phyloP scores from a whole-genome alignment of 2,113 vertebrate species.

The Engraulis encrasicolus region DNA sequence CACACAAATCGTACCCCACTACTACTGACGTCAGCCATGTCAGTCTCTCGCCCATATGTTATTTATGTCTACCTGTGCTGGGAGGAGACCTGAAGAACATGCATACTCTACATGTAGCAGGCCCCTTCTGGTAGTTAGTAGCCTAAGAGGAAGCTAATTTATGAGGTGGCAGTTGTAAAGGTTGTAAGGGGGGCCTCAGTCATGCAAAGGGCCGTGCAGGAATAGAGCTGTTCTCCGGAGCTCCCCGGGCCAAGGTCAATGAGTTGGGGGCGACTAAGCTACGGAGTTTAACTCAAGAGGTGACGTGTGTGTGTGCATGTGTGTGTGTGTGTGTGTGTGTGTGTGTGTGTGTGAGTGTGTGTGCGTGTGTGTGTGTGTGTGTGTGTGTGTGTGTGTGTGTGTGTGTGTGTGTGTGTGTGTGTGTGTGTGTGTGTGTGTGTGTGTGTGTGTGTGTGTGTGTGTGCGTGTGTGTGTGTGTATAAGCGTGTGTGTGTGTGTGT shows the following conservation, averaged over 20 bases:
- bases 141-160: constrained; percentile 62
- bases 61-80: neutral
- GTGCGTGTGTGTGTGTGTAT: neutral
- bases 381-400: neutral
- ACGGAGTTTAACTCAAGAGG: neutral
- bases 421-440: neutral
- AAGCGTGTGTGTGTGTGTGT: neutral
- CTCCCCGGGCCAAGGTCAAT: constrained; percentile 58
- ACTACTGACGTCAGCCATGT: neutral
- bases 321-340: neutral
- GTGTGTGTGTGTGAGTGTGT: constrained; percentile 44
- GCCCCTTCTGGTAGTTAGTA: constrained; percentile 44
- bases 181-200: constrained; percentile 54
- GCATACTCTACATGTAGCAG: too few species aligned
- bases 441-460: neutral
- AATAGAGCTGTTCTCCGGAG: constrained; percentile 58
- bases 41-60: neutral
- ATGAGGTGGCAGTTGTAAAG: constrained; percentile 58
- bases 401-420: neutral
- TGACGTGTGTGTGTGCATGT: too few species aligned
- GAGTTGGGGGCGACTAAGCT: constrained; percentile 29
- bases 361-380: constrained; percentile 42
- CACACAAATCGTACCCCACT: too few species aligned
- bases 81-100: constrained; percentile 22
- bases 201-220: constrained; percentile 55